Base-by-base conservation (phyloP, 2,888 invertebrate species). In the Willowsia nigromaculata region DNA sequence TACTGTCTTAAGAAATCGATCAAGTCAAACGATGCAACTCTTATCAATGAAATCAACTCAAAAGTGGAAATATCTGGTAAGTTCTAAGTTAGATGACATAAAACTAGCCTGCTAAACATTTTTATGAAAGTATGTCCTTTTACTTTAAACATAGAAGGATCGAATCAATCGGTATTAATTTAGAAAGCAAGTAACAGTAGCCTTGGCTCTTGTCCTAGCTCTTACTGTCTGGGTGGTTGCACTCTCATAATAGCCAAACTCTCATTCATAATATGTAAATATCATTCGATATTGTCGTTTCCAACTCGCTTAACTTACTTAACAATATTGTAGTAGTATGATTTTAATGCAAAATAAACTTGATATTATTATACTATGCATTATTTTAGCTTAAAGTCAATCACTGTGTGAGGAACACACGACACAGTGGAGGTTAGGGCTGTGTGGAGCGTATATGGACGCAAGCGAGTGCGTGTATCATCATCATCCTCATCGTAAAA, bases 151-250 rank as follows among this genome's bases (percentile, higher is more conserved):
- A n/a, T n/a, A n/a, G n/a, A n/a, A n/a, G n/a, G n/a, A n/a, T n/a
- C n/a, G n/a, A n/a, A 15, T 15, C 7, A 7, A 25, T 43, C 27
- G 27, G 11, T 47, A 74, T 27, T 47, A 27, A 47, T 68, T 40
- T 89, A 89, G 59, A 85, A 80, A 85, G 81, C 37, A 89, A 89
- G 40, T 56, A 25, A 33, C 50, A 68, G 81, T 88, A 89, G 85
- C 84, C 80, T 84, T 74, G 74, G 37, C 65, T 85, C 78, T 43
- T 65, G 85, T 62, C 76, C 76, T 59, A 62, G 27, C 62, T 76
- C 47, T 83, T 84, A 27, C 78, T 81, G 22, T 62, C 84, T 81
- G 59, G 82, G 88, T 82, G 74, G 82, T 71, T 81, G 89, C 68
- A 56, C 80, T 78, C 22, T 6, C 13, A 43, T 9, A 9, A 6